Evolutionary conservation across 2,113 vertebrate genomes (phyloP).

Genomic region (Mesitornis unicolor): DNA sequence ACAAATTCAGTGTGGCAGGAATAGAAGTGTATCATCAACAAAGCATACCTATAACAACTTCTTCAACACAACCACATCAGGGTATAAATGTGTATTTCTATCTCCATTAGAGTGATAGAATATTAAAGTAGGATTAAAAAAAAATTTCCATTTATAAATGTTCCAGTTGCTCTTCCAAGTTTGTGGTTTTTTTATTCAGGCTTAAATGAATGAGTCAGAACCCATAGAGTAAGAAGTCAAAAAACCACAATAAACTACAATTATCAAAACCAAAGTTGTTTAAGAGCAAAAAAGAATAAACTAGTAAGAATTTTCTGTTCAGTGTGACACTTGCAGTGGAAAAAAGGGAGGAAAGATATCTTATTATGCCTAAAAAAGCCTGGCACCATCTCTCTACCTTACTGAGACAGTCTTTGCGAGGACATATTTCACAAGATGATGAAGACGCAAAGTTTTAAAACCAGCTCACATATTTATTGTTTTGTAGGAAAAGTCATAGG

Average conservation of each 20-base stretch:
- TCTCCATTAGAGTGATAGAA: neutral
- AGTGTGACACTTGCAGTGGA: neutral
- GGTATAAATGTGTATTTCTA: neutral
- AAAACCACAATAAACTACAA: rapidly evolving
- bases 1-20: neutral
- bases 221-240: neutral
- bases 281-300: neutral
- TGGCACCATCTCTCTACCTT: neutral
- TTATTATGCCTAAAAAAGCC: neutral
- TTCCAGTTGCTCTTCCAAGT: neutral
- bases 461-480: neutral
- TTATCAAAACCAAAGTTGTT: neutral
- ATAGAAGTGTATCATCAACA: neutral
- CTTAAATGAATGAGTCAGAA: neutral
- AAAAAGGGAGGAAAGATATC: neutral
- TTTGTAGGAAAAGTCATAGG: neutral
- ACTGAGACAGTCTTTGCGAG: neutral
- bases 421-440: neutral
- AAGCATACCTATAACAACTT: neutral
- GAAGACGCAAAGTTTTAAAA: neutral
- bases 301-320: neutral
- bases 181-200: neutral
- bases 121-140: neutral
- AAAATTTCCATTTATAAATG: neutral
- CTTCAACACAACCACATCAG: neutral